Base-by-base conservation (phyloP, 2,113 vertebrate species). In the Tyto alba region DNA sequence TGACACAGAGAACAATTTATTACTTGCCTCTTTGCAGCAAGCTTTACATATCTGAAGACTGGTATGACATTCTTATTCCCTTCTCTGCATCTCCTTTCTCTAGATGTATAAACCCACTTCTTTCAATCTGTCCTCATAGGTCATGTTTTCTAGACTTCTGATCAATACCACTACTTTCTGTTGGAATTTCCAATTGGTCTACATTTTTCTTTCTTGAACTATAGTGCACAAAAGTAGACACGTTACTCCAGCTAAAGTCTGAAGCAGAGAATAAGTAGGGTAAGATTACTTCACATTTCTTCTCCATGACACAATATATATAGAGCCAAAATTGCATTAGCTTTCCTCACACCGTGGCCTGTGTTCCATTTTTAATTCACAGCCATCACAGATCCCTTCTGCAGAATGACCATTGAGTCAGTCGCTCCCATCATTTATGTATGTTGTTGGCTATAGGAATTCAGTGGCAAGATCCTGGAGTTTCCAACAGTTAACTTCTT, bases 1-100 rank as follows among this genome's bases (percentile, higher is more conserved):
- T 63, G 94, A 76, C 79, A 76, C 4, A 11, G 32, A 90, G 85
- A 94, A 87, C 91, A 87, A 94, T 94, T 81, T 87, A 69, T 72
- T 81, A 81, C 84, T 71, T 74, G 55, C 8, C 27, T 84, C 76
- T 95, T 69, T 75, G 76, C 91, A 78, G 86, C 36, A 82, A 71
- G 67, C 32, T 92, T 88, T 90, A 23, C 63, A 21, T 72, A 64
- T 36, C 80, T 89, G 76, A 93, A 63, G 68, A 75, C 23, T 55
- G n/a, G 27, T 36, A 89, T 57, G 64, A 86, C 57, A 50, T 59
- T 79, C 57, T 69, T 85, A 60, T 30, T 92, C 72, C 43, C 62
- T 68, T 47, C 59, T 26, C 55, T 74, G 32, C 43, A 67, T 43
- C 76, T 71, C 50, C 50, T n/a, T 69, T 80, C 60, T 86, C 64